These are phyloP conservation scores for Manis javanica DNA, from an alignment of 2,797 vertebrate species.

Conservation along the genomic window DNA sequence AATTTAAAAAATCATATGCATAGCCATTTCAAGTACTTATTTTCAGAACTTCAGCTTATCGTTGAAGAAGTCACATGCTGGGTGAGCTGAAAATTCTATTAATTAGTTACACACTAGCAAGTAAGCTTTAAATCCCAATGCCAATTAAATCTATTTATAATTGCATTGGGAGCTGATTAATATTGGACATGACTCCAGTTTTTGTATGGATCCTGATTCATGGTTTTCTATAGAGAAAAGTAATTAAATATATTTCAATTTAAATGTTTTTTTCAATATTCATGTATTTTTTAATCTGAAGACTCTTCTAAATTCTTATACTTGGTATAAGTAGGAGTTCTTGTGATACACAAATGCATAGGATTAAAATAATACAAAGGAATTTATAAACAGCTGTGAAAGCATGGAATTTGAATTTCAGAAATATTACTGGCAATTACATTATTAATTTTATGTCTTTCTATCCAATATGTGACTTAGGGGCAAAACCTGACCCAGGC, in stretches of 20 bases:
- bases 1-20: constrained; percentile 82
- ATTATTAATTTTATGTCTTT: background rate
- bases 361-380: constrained; percentile 41
- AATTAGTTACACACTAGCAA: constrained; percentile 86
- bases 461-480: background rate
- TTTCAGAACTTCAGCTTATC: constrained; percentile 80
- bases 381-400: constrained; percentile 40
- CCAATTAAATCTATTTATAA: constrained; percentile 87
- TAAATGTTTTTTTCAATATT: constrained; percentile 49
- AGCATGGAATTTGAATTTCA: constrained; percentile 29
- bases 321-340: background rate
- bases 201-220: constrained; percentile 79
- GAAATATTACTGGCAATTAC: constrained; percentile 11
- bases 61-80: constrained; percentile 75
- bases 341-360: background rate
- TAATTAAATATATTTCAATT: constrained; percentile 35
- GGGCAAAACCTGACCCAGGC: background rate
- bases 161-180: constrained; percentile 86
- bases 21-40: constrained; percentile 75
- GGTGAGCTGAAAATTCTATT: constrained; percentile 84
- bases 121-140: constrained; percentile 82
- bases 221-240: background rate
- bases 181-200: constrained; percentile 80
- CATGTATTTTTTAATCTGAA: constrained; percentile 37
- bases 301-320: background rate